Base-by-base conservation (phyloP, 1,140 invertebrate genomes). In the Drosophila eugracilis region DNA sequence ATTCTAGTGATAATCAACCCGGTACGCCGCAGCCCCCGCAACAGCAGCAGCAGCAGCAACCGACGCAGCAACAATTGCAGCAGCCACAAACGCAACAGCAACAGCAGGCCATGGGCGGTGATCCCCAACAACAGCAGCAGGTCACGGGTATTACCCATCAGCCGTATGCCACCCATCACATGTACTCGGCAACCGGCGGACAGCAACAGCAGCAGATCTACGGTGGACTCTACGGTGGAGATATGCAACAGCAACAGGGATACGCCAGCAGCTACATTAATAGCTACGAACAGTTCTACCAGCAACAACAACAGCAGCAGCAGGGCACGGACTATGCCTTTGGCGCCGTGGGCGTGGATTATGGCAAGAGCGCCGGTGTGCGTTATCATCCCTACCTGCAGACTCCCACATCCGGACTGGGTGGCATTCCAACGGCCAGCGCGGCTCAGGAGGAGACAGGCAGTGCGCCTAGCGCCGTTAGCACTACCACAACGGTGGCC, bases 191-290 rank as follows among this genome's bases (percentile, higher is more conserved):
- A 58, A 5, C 39, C 77, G 76, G 28, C 75, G 70, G 69, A 41
- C 60, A 78, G 39, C 78, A 90, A 28, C 77, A 81, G 37, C 78
- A 83, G 24, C 79, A 83, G 15, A 28, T 85, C 2, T 86, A 86
- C 21, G 80, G 80, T 92, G 94, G 94, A 71, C 80, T 96, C 30
- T 94, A 74, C 94, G 96, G 79, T 95, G 96, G 78, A 95, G 95
- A 75, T 93, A 94, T 96, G 73, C 85, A 85, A 24, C 75, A 62
- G 54, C 63, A 77, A 36, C 75, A 69, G 6, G 62, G 73, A 12
- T 81, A 74, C 10, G 84, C 80, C 55, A 79, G 81, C 47, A 86
- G 75, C 47, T 91, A 91, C 57, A 74, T 91, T 37, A 89, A 90
- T 50, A 84, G 79, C 67, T 91, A 91, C 59, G 91, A 91, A 50